Evolutionary conservation across 2,888 invertebrate species (phyloP).

Genomic region (Abscondita cerata): DNA sequence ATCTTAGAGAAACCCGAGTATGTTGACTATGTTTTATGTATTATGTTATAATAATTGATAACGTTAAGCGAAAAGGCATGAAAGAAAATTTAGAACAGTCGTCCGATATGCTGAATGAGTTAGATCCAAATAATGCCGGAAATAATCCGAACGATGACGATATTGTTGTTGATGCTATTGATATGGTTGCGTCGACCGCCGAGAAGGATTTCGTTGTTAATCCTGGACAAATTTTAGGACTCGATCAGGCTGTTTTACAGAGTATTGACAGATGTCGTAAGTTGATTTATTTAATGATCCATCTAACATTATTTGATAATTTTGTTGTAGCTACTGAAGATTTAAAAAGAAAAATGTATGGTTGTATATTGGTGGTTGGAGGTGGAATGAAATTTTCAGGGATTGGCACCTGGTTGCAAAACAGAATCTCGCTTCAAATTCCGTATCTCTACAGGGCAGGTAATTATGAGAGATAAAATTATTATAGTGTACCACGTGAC

Average conservation of each 20-base stretch:
- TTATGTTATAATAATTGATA: background rate
- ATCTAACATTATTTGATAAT: no score
- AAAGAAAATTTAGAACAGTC: conserved; percentile 66
- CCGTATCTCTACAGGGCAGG: conserved; percentile 78
- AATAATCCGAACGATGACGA: conserved; percentile 70
- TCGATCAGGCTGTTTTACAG: conserved; percentile 90
- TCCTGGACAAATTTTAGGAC: conserved; percentile 81
- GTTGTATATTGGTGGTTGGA: conserved; percentile 89
- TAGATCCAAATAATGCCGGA: conserved; percentile 60
- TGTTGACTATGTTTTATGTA: conserved; percentile 21
- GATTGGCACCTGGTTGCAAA: conserved; percentile 86
- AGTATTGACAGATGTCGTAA: conserved; percentile 89
- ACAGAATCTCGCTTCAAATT: conserved; percentile 82
- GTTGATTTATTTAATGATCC: no score
- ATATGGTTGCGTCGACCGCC: conserved; percentile 52
- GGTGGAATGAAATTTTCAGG: conserved; percentile 90
- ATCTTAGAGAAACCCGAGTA: conserved; percentile 85
- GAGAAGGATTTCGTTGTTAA: conserved; percentile 73
- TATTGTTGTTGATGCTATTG: conserved; percentile 73
- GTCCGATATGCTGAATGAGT: conserved; percentile 59
- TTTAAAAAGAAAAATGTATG: conserved; percentile 92
- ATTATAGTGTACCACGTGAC: background rate
- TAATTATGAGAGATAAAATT: conserved; percentile 41
- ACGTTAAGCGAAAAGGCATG: conserved; percentile 63
- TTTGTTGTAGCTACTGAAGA: conserved; percentile 75